Conservation (phyloP, 2,113 vertebrate species). For the Pardalotus punctatus region DNA sequence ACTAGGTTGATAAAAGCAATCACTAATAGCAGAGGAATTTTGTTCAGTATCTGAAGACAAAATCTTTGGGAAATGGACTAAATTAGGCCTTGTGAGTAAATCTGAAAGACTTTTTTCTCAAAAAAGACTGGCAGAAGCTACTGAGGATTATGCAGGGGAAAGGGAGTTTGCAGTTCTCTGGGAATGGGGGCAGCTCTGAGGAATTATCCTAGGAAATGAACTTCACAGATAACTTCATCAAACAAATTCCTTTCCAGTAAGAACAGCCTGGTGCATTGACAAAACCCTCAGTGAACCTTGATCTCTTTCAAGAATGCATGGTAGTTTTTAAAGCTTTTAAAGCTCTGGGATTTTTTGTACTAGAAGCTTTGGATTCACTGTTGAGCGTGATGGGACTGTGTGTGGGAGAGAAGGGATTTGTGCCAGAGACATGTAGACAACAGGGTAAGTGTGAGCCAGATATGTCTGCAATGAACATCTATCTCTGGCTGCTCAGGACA, state of each 20-base stretch:
- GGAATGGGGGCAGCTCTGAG: background rate
- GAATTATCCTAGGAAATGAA: background rate
- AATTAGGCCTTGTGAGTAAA: background rate
- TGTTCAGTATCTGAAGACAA: background rate
- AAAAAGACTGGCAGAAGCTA: background rate
- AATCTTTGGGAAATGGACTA: background rate
- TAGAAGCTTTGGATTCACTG: background rate
- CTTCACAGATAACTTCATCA: background rate
- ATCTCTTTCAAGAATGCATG: background rate
- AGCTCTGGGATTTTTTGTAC: background rate
- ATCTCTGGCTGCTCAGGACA: background rate
- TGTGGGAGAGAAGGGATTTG: background rate
- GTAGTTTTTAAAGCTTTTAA: background rate
- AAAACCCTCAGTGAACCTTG: background rate
- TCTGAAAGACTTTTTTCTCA: background rate
- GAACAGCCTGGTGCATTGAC: background rate
- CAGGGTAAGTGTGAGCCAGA: background rate
- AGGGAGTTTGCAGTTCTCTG: background rate
- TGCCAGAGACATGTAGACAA: background rate
- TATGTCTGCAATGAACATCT: background rate
- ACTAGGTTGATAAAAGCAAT: background rate
- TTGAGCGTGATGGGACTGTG: background rate
- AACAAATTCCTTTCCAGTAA: conserved; percentile 20
- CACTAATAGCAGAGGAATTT: background rate
- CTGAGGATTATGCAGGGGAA: background rate